Evolutionary conservation across 2,888 invertebrate species (phyloP).

Genomic region (Drosophila barbarae): DNA sequence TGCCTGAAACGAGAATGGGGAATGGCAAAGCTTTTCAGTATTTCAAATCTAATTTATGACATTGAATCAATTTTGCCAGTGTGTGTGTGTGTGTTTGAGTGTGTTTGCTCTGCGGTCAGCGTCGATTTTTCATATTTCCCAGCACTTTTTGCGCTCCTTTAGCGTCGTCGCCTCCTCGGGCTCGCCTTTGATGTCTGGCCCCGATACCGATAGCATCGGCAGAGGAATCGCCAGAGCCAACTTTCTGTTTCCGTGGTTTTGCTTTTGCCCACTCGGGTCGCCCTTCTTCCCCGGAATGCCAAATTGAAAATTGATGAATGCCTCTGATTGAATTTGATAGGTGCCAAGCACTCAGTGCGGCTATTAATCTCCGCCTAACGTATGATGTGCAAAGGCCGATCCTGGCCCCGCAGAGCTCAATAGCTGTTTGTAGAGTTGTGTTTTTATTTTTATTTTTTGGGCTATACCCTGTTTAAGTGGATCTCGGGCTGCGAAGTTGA

Average conservation of each 20-base stretch:
- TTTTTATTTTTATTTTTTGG: not conserved
- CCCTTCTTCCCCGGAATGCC: conserved; percentile 55
- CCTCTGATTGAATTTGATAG: conserved; percentile 74
- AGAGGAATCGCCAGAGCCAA: conserved; percentile 50
- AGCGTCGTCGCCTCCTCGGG: conserved; percentile 40
- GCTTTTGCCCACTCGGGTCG: conserved; percentile 6
- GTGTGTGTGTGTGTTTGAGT: conserved; percentile 21
- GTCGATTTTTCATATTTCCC: conserved; percentile 71
- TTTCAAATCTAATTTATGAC: conserved; percentile 76
- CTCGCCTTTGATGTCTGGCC: conserved; percentile 65
- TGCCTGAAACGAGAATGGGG: conserved; percentile 4
- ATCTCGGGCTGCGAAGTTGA: not conserved
- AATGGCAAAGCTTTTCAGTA: conserved; percentile 59
- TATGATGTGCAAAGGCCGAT: conserved; percentile 58
- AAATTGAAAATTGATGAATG: conserved; percentile 76
- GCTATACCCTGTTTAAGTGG: conserved; percentile 9
- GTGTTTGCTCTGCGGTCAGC: conserved; percentile 60
- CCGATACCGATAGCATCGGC: conserved; percentile 45
- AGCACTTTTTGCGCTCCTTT: conserved; percentile 51
- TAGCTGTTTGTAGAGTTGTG: conserved; percentile 4
- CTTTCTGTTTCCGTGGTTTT: conserved; percentile 49
- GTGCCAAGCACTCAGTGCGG: conserved; percentile 73
- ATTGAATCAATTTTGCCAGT: conserved; percentile 67
- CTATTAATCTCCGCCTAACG: conserved; percentile 72
- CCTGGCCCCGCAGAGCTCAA: not conserved